phyloP scores from a whole-genome alignment of 2,797 vertebrate species.

The Scleropages formosus region DNA sequence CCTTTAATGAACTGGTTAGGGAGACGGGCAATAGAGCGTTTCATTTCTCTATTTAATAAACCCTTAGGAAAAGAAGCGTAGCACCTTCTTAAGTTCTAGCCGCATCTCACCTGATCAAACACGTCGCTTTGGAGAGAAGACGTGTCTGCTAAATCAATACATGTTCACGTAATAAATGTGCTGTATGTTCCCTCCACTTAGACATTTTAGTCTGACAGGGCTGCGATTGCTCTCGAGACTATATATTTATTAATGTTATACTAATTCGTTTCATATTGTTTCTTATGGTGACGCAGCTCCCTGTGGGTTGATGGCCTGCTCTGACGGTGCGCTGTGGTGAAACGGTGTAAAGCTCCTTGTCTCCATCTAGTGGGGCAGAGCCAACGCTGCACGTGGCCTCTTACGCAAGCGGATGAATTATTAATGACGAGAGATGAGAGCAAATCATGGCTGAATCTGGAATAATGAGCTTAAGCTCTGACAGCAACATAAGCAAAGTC shows the following conservation, averaged over 20 bases:
- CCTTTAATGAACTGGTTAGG: too few relatives aligned
- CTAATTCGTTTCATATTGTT: neutral
- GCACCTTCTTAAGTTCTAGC: too few relatives aligned
- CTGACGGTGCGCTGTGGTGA: neutral
- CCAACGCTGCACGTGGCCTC: neutral
- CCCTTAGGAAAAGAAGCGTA: too few relatives aligned
- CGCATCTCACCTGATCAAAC: too few relatives aligned
- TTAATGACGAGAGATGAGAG: slow-evolving; percentile 5
- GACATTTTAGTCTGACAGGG: neutral
- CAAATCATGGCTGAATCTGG: slow-evolving; percentile 7
- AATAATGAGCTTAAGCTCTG: slow-evolving; percentile 9
- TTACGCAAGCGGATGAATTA: slow-evolving; percentile 2
- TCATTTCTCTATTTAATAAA: too few relatives aligned
- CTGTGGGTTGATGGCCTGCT: slow-evolving; percentile 4
- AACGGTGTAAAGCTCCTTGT: neutral
- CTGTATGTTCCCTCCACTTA: neutral
- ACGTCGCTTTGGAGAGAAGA: too few relatives aligned
- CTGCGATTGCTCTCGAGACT: too few relatives aligned
- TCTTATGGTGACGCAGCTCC: neutral
- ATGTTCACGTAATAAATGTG: too few relatives aligned
- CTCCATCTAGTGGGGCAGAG: slow-evolving; percentile 22
- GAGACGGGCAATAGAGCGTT: too few relatives aligned
- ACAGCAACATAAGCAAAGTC: slow-evolving; percentile 14
- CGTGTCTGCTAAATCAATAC: too few relatives aligned
- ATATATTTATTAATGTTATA: neutral